Base-by-base conservation (phyloP, 2,797 vertebrate species). In the Gallirallus australis region DNA sequence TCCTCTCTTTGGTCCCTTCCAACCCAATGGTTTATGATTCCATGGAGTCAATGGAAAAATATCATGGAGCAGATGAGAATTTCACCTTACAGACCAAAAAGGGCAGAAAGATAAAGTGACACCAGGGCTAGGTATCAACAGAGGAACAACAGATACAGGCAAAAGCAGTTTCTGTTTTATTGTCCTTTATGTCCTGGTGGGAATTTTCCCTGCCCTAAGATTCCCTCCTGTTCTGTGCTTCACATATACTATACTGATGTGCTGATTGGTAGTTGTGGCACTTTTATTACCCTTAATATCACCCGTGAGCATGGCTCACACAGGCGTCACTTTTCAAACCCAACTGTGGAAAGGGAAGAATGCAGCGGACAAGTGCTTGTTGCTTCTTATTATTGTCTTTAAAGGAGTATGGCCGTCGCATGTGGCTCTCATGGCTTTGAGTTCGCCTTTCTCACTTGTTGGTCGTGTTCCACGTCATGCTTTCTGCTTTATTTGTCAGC, bases 251-350 rank as follows among this genome's bases (percentile, higher is more conserved):
- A 0, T 57, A 68, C 53, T 68, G 69, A 78, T 71, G 28, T 89
- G 42, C 69, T 82, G 57, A 59, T 91, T 79, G 88, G 50, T 72
- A 88, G 50, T 76, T 3, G 3, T 82, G 80, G 52, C 63, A 76
- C 59, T 94, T 93, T 35, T 78, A 56, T 71, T 72, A 73, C n/a
- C 40, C 27, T 84, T 91, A 69, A 75, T 37, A 75, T 76, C 13
- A 83, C 54, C 33, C 11, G 1, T 50, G 82, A 76, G 59, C 5
- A 15, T 63, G 90, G 69, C 69, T 91, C 63, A 65, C 9, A 12
- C 21, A 86, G 54, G 14, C 2, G 0, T 76, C 54, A 15, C 60
- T 95, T 93, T 47, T 80, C 63, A 66, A 63, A 42, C 15, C 24
- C 54, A 23, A 0, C n/a, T 31, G 6, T 72, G 54, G 35, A 79